Evolutionary conservation across 2,888 invertebrate species (phyloP).

Genomic region (Volucella bombylans): DNA sequence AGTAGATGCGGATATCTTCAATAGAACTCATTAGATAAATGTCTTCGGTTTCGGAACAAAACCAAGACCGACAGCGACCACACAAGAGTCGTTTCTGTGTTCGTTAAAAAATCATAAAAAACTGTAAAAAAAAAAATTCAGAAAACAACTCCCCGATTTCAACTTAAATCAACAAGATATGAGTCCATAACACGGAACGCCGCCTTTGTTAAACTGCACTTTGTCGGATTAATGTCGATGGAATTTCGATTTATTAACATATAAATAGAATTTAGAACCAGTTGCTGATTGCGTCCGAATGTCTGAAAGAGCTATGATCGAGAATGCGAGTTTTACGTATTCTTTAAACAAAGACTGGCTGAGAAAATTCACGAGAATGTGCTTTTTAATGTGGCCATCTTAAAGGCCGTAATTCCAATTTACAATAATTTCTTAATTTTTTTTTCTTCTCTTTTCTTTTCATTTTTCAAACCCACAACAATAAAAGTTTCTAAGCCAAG

Average conservation of each 20-base stretch:
- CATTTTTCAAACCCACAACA: slow-evolving; percentile 2
- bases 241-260: slow-evolving; percentile 70
- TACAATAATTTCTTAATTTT: slow-evolving; percentile 52
- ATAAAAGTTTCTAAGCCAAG: slow-evolving; percentile 14
- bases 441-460: slow-evolving; percentile 3
- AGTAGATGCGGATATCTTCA: slow-evolving; percentile 3
- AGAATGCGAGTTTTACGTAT: slow-evolving; percentile 2
- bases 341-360: slow-evolving; percentile 2
- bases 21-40: slow-evolving; percentile 41
- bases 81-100: slow-evolving; percentile 56
- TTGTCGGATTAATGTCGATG: slow-evolving; percentile 71
- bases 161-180: slow-evolving; percentile 63
- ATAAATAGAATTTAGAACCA: slow-evolving; percentile 57
- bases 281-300: slow-evolving; percentile 51
- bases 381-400: slow-evolving; percentile 7
- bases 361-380: not conserved
- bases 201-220: slow-evolving; percentile 66
- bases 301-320: not conserved
- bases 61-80: slow-evolving; percentile 48
- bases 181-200: slow-evolving; percentile 27
- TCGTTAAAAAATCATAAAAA: slow-evolving; percentile 71
- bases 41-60: slow-evolving; percentile 14
- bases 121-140: not conserved
- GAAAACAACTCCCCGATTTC: slow-evolving; percentile 24
- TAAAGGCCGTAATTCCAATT: slow-evolving; percentile 9